phyloP scores from a whole-genome alignment of 2,888 invertebrate genomes.

The Autographa gamma region DNA sequence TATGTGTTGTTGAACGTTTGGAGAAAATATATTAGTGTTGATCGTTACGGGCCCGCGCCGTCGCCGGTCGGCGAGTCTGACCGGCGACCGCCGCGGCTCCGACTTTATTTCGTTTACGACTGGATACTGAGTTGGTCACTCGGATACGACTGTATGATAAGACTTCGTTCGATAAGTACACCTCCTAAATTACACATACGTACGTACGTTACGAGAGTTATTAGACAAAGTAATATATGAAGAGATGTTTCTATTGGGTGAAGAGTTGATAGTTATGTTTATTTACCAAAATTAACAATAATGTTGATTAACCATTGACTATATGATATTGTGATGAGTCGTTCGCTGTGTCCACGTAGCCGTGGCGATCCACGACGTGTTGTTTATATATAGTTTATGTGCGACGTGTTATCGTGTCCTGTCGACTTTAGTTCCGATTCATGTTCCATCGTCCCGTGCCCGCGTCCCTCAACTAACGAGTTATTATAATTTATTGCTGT shows the following conservation, averaged over 20 bases:
- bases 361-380: slow-evolving; percentile 69
- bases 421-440: slow-evolving; percentile 80
- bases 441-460: slow-evolving; percentile 81
- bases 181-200: slow-evolving; percentile 77
- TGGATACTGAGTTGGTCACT: slow-evolving; percentile 85
- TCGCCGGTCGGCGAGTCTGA: slow-evolving; percentile 43
- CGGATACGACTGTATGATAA: slow-evolving; percentile 82
- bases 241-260: slow-evolving; percentile 86
- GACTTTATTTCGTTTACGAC: slow-evolving; percentile 78
- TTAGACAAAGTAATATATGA: slow-evolving; percentile 86
- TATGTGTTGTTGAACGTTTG: slow-evolving; percentile 89
- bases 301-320: slow-evolving; percentile 76
- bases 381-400: slow-evolving; percentile 83
- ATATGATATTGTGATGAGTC: slow-evolving; percentile 68
- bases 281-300: slow-evolving; percentile 85
- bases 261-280: slow-evolving; percentile 84
- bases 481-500: slow-evolving; percentile 87
- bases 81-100: slow-evolving; percentile 64
- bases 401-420: slow-evolving; percentile 81
- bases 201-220: slow-evolving; percentile 84
- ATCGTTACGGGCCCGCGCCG: slow-evolving; percentile 72
- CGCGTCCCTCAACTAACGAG: slow-evolving; percentile 73
- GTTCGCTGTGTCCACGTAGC: slow-evolving; percentile 62
- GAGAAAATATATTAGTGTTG: slow-evolving; percentile 87
- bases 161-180: slow-evolving; percentile 82